Percentiles rank a stretch among this genome's conserved stretches.
phyloP scores from a whole-genome alignment of 2,113 vertebrate genomes.

The Gnathonemus echidnorhynchus region DNA sequence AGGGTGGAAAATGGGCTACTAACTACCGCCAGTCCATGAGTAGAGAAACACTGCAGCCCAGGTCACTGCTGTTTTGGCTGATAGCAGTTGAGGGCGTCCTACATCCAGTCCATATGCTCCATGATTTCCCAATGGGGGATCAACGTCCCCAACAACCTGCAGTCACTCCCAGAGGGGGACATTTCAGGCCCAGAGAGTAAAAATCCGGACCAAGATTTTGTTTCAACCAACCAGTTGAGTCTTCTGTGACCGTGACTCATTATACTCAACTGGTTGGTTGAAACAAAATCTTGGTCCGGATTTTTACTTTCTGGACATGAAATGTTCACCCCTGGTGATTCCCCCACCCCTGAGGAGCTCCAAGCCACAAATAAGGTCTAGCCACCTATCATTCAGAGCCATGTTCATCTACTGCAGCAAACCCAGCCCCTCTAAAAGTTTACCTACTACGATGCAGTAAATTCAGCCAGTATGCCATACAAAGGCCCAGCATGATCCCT shows the following conservation, averaged over 20 bases:
- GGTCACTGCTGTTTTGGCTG: neutral
- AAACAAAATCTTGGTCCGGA: neutral
- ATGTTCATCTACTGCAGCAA: neutral
- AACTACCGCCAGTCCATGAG: neutral
- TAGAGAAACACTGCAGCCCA: neutral
- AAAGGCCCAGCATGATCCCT: neutral
- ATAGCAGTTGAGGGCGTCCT: neutral
- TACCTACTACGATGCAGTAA: neutral
- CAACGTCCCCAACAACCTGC: neutral
- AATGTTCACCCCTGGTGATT: neutral
- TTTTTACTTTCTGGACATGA: neutral
- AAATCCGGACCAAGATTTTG: neutral
- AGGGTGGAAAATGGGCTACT: neutral
- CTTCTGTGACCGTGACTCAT: neutral
- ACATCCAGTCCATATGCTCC: neutral
- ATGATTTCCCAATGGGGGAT: neutral
- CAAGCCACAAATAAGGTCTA: neutral
- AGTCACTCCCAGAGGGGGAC: neutral
- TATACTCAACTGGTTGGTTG: neutral
- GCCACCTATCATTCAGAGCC: neutral
- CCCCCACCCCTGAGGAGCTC: neutral
- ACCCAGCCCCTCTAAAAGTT: neutral
- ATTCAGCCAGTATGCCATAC: neutral
- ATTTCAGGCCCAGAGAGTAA: neutral
- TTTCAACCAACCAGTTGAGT: neutral